Evolutionary conservation across 1,140 invertebrate species (phyloP), one percentile per base, ranked within the genome.

Genomic region (Coenobita brevimanus): DNA sequence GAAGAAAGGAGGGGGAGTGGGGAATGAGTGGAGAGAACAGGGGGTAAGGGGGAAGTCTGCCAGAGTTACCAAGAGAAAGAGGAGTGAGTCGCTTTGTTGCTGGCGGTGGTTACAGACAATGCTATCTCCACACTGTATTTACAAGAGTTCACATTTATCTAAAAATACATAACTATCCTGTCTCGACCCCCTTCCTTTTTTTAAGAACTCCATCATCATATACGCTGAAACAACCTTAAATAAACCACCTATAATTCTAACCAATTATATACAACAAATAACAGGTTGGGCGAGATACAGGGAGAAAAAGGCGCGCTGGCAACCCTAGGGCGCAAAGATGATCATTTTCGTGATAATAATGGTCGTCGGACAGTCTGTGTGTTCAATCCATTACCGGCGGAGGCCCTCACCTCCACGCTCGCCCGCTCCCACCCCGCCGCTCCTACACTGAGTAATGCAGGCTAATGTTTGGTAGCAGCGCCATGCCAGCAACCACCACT

Each of bases 221-320:
- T 80, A 87, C 84, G 62, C 76, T 87, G 84, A 87, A 87, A 87
- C 76, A 87, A 71, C 84, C 84, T 79, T 80, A 80, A 69, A 85
- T 85, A 78, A 69, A 36, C 75, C 84, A 46, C 73, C 75, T 87
- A 87, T 87, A 87, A 87, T 87, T 87, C 75, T 67, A 87, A 87
- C 75, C 84, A 87, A 87, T 87, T 87, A 87, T 87, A 87, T 80
- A 87, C 60, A 76, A 80, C 57, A 80, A 87, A 87, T 87, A 79
- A 80, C 57, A 79, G 84, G 84, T 80, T 87, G 41, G 54, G 84
- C 60, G 43, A 87, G 84, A 80, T 69, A 41, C 38, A 62, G 69
- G 60, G 36, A 76, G 60, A 33, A 87, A 87, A 69, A 79, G 83
- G 57, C 41, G 36, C 17, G 38, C 57, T 43, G 84, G 84, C 76